Evolutionary conservation across 2,888 invertebrate genomes (phyloP).

Genomic region (Germaria angustata): DNA sequence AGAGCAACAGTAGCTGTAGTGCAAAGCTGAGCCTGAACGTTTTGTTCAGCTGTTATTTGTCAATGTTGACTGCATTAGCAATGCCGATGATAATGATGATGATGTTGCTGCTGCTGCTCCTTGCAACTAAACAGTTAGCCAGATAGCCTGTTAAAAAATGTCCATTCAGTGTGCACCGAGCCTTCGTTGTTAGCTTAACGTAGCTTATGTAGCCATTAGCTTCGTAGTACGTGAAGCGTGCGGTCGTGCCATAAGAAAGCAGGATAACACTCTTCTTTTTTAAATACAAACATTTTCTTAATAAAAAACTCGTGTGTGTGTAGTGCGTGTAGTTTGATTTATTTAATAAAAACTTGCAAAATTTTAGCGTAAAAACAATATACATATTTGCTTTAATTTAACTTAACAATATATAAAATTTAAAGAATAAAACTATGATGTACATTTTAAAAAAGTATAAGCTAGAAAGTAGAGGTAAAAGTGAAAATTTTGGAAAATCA

Average conservation of each 20-base stretch:
- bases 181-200: constrained; percentile 69
- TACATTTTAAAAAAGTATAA: too few species aligned
- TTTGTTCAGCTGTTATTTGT: constrained; percentile 39
- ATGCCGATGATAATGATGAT: constrained; percentile 5
- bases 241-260: constrained; percentile 68
- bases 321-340: constrained; percentile 53
- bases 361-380: constrained; percentile 21
- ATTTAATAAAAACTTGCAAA: constrained; percentile 4
- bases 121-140: constrained; percentile 14
- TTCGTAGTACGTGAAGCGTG: constrained; percentile 70
- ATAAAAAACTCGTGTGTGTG: constrained; percentile 56
- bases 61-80: constrained; percentile 11
- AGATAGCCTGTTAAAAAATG: neutral
- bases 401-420: too few species aligned
- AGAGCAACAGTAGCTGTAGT: constrained; percentile 36
- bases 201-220: constrained; percentile 69
- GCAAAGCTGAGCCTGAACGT: constrained; percentile 8
- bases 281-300: constrained; percentile 38
- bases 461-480: too few species aligned
- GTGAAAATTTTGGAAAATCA: too few species aligned
- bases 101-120: constrained; percentile 16
- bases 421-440: too few species aligned
- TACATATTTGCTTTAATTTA: too few species aligned
- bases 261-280: constrained; percentile 65
- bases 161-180: constrained; percentile 67